Conservation (phyloP, 2,888 invertebrate genomes). For the Zaprionus obscuricornis region DNA sequence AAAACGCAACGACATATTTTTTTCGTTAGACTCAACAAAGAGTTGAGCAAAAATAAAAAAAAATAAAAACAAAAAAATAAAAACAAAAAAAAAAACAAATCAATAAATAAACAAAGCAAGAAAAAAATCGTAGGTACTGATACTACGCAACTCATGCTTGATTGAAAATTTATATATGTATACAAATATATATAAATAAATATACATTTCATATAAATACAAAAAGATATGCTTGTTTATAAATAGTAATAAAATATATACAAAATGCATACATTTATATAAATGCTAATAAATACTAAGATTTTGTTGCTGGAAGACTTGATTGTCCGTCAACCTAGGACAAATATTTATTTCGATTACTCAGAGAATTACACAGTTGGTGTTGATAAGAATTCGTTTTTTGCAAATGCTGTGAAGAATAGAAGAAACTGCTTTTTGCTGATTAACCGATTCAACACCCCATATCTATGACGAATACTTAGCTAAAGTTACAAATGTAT, state of each 20-base stretch:
- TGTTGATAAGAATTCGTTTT: constrained; percentile 28
- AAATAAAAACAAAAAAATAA: constrained; percentile 48
- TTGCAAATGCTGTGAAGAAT: too few relatives aligned
- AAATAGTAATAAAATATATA: neutral
- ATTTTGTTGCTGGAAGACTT: neutral
- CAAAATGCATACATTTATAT: constrained; percentile 7
- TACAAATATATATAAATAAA: constrained; percentile 2
- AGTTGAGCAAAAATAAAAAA: constrained; percentile 45
- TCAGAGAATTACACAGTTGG: constrained; percentile 6
- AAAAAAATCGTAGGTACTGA: neutral
- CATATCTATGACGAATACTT: constrained; percentile 31
- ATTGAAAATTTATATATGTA: constrained; percentile 7
- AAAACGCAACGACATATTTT: constrained; percentile 43
- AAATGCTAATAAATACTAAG: neutral
- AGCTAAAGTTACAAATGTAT: constrained; percentile 1
- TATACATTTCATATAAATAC: too few relatives aligned
- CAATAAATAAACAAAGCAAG: constrained; percentile 52
- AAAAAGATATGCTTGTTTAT: constrained; percentile 9
- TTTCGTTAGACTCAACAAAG: constrained; percentile 23
- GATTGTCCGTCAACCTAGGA: too few relatives aligned
- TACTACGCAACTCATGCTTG: constrained; percentile 1
- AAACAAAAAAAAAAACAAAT: constrained; percentile 49
- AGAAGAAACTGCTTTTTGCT: constrained; percentile 3
- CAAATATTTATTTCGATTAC: constrained; percentile 5
- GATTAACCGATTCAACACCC: neutral